A percentile compares a stretch with the other conserved stretches of the same genome.
phyloP scores from a whole-genome alignment of 2,113 vertebrate species.

The Carollia perspicillata region DNA sequence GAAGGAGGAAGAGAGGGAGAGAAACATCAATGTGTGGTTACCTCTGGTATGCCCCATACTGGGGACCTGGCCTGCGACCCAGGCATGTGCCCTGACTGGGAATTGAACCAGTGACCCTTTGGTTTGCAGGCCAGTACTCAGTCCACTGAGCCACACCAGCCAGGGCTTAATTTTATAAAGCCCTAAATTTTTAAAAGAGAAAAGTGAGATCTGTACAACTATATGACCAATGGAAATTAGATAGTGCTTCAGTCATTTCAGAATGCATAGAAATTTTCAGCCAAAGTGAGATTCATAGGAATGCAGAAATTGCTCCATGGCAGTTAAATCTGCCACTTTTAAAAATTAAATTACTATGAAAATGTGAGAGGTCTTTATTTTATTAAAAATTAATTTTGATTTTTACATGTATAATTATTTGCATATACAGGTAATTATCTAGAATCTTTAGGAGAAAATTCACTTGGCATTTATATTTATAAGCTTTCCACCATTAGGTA shows the following conservation, averaged over 20 bases:
- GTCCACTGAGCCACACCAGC: no score
- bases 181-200: not conserved
- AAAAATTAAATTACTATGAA: constrained; percentile 30
- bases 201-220: not conserved
- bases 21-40: no score
- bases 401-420: constrained; percentile 16
- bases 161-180: not conserved
- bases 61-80: no score
- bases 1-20: no score
- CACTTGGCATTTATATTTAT: not conserved
- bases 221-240: not conserved
- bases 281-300: not conserved
- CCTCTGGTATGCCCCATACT: no score
- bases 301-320: not conserved
- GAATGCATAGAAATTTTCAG: not conserved
- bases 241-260: not conserved
- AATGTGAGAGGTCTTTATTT: constrained; percentile 4
- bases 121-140: no score
- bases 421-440: not conserved
- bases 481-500: constrained; percentile 5
- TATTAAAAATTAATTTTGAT: not conserved
- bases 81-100: no score
- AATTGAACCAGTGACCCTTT: no score
- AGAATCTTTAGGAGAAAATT: not conserved
- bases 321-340: not conserved